Evolutionary conservation across 2,797 vertebrate genomes (phyloP).

Genomic region (Helostoma temminkii): DNA sequence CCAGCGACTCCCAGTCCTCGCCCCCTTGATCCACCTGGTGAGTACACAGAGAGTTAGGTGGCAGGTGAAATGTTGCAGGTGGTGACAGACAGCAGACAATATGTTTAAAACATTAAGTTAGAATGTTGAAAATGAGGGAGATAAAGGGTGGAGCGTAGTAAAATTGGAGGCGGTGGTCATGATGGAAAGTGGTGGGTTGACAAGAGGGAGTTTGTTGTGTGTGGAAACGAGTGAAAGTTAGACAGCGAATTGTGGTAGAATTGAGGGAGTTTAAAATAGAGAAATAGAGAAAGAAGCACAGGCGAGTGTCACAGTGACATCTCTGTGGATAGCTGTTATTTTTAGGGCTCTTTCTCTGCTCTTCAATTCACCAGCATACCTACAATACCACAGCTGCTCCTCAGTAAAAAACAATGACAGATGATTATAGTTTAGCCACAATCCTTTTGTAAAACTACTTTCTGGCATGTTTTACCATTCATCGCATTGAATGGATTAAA

Average conservation of each 20-base stretch:
- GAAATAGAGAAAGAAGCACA: slow-evolving; percentile 40
- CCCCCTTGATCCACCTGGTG: slow-evolving; percentile 65
- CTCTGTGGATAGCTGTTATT: slow-evolving; percentile 69
- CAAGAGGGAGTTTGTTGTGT: slow-evolving; percentile 20
- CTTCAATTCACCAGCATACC: slow-evolving; percentile 44
- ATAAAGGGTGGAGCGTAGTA: not conserved
- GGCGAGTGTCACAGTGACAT: slow-evolving; percentile 59
- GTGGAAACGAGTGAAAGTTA: slow-evolving; percentile 23
- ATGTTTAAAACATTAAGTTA: slow-evolving; percentile 44
- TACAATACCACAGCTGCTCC: slow-evolving; percentile 62
- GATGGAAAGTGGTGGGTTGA: slow-evolving; percentile 22
- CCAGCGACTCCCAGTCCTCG: slow-evolving; percentile 85
- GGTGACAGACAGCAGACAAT: slow-evolving; percentile 27
- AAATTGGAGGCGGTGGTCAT: slow-evolving; percentile 17
- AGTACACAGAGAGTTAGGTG: slow-evolving; percentile 14
- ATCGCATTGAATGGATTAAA: slow-evolving; percentile 17
- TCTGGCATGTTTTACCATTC: slow-evolving; percentile 26
- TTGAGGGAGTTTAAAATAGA: slow-evolving; percentile 45
- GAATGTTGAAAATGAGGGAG: slow-evolving; percentile 1
- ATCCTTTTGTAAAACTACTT: slow-evolving; percentile 22
- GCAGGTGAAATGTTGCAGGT: not conserved
- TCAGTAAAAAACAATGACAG: slow-evolving; percentile 42
- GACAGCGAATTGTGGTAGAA: slow-evolving; percentile 47
- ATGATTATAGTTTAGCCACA: slow-evolving; percentile 53
- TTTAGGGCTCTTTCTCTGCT: slow-evolving; percentile 64